These are phyloP conservation scores for Lagopus muta DNA, from an alignment of 2,113 vertebrate genomes.

Conservation along the genomic window DNA sequence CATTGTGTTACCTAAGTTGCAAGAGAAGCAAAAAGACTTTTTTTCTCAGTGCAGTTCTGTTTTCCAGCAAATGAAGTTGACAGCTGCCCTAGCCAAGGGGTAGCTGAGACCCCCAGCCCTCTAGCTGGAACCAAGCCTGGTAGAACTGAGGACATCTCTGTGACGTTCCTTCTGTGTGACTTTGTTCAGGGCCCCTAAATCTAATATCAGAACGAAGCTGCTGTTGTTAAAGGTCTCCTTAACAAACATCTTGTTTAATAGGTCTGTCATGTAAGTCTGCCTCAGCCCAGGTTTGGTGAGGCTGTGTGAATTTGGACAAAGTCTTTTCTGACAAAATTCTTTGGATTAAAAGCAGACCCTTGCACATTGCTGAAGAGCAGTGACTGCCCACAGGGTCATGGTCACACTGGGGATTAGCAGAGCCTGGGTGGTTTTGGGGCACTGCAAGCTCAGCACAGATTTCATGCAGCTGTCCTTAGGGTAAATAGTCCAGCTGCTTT, in stretches of 20 bases:
- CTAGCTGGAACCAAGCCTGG: neutral
- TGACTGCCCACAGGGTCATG: accelerated
- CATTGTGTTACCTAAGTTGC: neutral
- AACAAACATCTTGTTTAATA: neutral
- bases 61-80: neutral
- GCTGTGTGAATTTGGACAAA: neutral
- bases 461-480: neutral
- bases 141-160: neutral
- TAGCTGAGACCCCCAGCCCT: neutral
- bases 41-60: neutral
- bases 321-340: neutral
- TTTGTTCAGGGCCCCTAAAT: neutral
- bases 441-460: accelerated
- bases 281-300: neutral
- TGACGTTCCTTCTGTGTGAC: neutral
- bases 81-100: neutral
- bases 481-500: neutral
- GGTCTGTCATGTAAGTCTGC: neutral
- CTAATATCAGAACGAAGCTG: accelerated
- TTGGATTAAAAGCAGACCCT: neutral
- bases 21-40: neutral
- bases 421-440: neutral
- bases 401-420: accelerated
- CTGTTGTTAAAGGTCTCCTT: neutral
- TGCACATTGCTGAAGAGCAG: accelerated